A percentile compares a stretch with the other conserved stretches of the same genome.
These are phyloP conservation scores for Oreortyx pictus DNA, from an alignment of 2,797 vertebrate species.

Conservation along the genomic window DNA sequence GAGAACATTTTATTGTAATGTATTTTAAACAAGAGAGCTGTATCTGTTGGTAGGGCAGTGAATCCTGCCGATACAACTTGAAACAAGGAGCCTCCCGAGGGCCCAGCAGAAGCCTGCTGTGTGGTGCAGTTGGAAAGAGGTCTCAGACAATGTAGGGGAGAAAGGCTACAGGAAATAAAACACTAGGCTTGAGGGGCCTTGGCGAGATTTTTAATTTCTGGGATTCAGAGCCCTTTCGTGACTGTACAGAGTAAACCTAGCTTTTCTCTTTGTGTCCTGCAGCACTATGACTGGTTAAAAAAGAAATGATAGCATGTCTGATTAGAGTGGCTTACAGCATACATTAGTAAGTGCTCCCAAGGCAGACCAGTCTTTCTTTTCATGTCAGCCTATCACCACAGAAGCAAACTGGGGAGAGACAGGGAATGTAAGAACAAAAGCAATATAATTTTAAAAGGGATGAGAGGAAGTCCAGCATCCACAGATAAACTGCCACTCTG, in stretches of 20 bases:
- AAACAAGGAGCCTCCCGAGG: neutral
- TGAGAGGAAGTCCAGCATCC: neutral
- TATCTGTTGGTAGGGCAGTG: neutral
- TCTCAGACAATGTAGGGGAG: neutral
- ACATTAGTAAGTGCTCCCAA: neutral
- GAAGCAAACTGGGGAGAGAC: neutral
- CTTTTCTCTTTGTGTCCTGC: slow-evolving; percentile 15
- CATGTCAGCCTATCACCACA: neutral
- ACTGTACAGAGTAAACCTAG: neutral
- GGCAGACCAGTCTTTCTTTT: neutral
- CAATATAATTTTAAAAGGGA: neutral
- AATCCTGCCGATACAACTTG: neutral
- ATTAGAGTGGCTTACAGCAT: neutral
- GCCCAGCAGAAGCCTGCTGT: neutral
- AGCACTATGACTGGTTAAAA: neutral
- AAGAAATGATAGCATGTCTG: neutral
- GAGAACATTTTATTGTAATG: neutral
- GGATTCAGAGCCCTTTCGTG: slow-evolving; percentile 13
- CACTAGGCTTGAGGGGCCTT: neutral
- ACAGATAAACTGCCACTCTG: neutral
- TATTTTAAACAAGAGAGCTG: neutral
- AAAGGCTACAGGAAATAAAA: neutral
- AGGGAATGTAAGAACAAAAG: neutral
- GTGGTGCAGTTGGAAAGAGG: neutral
- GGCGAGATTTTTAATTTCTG: neutral